phyloP scores from a whole-genome alignment of 2,113 vertebrate species.

The Prietella phreatophila region DNA sequence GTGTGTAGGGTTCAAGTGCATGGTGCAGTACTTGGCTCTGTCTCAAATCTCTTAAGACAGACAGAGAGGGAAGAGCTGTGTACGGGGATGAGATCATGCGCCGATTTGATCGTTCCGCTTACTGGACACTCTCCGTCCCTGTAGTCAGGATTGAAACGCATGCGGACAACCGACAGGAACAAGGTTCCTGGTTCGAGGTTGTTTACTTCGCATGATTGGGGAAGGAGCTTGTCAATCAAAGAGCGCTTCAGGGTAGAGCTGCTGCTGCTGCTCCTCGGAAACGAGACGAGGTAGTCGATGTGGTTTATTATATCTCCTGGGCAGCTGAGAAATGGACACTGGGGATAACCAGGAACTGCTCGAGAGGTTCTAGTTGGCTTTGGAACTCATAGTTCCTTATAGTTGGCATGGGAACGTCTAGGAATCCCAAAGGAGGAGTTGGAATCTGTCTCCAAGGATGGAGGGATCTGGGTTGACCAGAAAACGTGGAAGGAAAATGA shows the following conservation, averaged over 20 bases:
- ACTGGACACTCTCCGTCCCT: neutral
- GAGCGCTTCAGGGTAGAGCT: neutral
- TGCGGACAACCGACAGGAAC: neutral
- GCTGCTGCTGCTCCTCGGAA: neutral
- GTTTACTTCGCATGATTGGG: neutral
- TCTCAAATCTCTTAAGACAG: neutral
- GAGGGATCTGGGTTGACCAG: neutral
- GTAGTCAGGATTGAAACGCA: too few relatives aligned
- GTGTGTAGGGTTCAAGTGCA: constrained; percentile 1
- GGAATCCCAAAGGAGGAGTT: neutral
- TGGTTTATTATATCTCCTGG: neutral
- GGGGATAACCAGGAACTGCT: neutral
- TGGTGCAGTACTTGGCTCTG: constrained; percentile 23
- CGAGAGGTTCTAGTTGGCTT: neutral
- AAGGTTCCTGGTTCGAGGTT: neutral
- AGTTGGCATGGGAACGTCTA: neutral
- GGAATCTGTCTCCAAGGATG: neutral
- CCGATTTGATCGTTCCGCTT: neutral
- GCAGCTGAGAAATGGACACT: neutral
- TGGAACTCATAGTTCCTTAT: neutral
- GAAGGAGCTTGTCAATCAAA: neutral
- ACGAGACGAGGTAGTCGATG: neutral
- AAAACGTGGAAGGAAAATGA: neutral
- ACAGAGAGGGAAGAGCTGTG: neutral
- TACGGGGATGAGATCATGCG: neutral